Evolutionary conservation across 1,140 invertebrate species (phyloP).

Genomic region (Anastrepha ludens): DNA sequence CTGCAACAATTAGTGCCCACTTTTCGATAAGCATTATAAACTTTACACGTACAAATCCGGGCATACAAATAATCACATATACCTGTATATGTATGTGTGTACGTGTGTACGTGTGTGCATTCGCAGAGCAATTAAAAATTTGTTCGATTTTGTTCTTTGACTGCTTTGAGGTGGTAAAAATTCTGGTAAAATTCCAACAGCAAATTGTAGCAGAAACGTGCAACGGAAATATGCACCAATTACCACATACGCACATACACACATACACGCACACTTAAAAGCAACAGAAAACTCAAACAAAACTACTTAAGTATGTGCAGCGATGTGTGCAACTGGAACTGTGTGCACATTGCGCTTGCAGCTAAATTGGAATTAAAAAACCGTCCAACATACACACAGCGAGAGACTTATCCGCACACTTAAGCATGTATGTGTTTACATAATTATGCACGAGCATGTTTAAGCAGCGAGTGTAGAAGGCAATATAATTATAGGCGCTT

Average conservation of each 20-base stretch:
- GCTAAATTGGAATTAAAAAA: slow-evolving; percentile 38
- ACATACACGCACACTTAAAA: neutral
- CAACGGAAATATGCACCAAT: slow-evolving; percentile 39
- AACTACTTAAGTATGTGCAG: slow-evolving; percentile 28
- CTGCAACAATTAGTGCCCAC: neutral
- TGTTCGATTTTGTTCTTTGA: slow-evolving; percentile 40
- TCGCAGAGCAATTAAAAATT: slow-evolving; percentile 26
- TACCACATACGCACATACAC: slow-evolving; percentile 1
- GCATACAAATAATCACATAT: neutral
- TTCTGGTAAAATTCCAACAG: slow-evolving; percentile 6
- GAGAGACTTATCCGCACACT: neutral
- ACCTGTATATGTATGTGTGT: neutral
- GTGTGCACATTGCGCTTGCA: neutral
- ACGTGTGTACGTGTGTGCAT: neutral
- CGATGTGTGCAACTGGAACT: neutral
- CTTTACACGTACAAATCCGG: neutral
- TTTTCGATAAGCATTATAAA: slow-evolving; percentile 14
- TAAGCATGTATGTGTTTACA: neutral
- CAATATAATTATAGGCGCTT: slow-evolving; percentile 14
- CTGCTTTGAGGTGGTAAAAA: neutral
- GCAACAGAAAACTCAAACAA: neutral
- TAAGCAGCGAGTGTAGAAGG: neutral
- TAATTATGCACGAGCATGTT: neutral
- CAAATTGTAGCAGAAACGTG: slow-evolving; percentile 30
- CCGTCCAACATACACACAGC: neutral